Conservation (phyloP, 2,888 invertebrate species). For the Nephrotoma flavescens region DNA sequence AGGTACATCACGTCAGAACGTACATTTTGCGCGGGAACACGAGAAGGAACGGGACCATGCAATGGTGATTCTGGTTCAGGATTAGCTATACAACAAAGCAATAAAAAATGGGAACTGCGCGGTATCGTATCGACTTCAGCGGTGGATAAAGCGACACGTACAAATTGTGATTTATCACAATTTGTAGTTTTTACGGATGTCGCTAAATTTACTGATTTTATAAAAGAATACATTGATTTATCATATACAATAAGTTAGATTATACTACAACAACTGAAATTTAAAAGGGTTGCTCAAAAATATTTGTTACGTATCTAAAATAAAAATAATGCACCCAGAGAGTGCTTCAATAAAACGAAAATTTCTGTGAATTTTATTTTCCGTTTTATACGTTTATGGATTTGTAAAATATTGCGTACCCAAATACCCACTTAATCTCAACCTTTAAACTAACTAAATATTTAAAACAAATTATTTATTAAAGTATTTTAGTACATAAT, state of each 20-base stretch:
- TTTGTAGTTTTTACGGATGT: constrained; percentile 50
- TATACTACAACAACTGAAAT: too few relatives aligned
- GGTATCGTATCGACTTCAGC: constrained; percentile 37
- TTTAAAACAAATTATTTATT: too few relatives aligned
- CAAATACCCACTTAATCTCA: too few relatives aligned
- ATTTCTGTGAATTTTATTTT: too few relatives aligned
- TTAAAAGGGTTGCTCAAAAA: too few relatives aligned
- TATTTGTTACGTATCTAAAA: too few relatives aligned
- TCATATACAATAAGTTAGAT: neutral
- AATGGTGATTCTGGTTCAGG: constrained; percentile 46
- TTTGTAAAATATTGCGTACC: too few relatives aligned
- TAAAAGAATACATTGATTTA: constrained; percentile 24
- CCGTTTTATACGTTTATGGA: too few relatives aligned
- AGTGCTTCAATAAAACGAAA: too few relatives aligned
- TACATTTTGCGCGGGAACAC: constrained; percentile 28
- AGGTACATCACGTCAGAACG: constrained; percentile 26
- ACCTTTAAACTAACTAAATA: too few relatives aligned
- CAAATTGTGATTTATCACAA: constrained; percentile 41
- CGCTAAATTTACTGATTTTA: constrained; percentile 41
- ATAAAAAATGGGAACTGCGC: constrained; percentile 31
- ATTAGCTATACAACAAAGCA: constrained; percentile 32
- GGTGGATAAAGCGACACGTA: constrained; percentile 24
- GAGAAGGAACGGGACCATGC: constrained; percentile 22
- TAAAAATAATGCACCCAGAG: too few relatives aligned
- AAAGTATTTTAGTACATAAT: too few relatives aligned